Evolutionary conservation across 2,113 vertebrate genomes (phyloP), one percentile per base, ranked within the genome.

Genomic region (Microcebus jonahi): DNA sequence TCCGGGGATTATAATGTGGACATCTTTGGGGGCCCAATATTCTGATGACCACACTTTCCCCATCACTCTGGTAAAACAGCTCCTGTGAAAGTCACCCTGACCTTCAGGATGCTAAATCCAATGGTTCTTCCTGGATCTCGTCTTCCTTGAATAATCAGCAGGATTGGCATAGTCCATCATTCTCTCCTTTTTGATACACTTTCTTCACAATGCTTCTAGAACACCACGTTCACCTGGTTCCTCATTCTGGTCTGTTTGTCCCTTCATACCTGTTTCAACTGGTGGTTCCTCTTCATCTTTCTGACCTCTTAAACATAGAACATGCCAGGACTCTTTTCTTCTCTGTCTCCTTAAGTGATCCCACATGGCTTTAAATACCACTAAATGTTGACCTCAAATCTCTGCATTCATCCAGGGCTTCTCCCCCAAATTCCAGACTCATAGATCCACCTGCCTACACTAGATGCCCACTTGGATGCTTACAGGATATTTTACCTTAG

Each of bases 391-490:
- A 63, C 25, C 11, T 63, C 55, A n/a, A 1, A 7, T 31, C 31
- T 84, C 45, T 53, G 39, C 23, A 4, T 21, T 23, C 29, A 4
- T 12, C 34, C 4, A 2, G 70, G 71, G 5, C 21, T 65, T 42
- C 70, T 67, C 36, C 14, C 29, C 25, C 10, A 14, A 86, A 27
- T 68, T 63, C 55, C 61, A 9, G 27, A 29, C 45, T 20, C 4
- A 4, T 3, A 3, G 4, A 3, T 20, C n/a, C 53, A 5, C 13
- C 2, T 36, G 34, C 23, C 42, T n/a, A 2, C 6, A 4, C 8
- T 2, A 2, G 1, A 0, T 17, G 27, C 34, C 45, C 9, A 27
- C 45, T 50, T 61, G 31, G 17, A 27, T 17, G 21, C 2, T 0
- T 27, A n/a, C 4, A 6, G 12, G 10, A 7, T 82, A 36, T 65